phyloP scores from a whole-genome alignment of 2,888 invertebrate genomes.

The Caenorhabditis zanzibari region DNA sequence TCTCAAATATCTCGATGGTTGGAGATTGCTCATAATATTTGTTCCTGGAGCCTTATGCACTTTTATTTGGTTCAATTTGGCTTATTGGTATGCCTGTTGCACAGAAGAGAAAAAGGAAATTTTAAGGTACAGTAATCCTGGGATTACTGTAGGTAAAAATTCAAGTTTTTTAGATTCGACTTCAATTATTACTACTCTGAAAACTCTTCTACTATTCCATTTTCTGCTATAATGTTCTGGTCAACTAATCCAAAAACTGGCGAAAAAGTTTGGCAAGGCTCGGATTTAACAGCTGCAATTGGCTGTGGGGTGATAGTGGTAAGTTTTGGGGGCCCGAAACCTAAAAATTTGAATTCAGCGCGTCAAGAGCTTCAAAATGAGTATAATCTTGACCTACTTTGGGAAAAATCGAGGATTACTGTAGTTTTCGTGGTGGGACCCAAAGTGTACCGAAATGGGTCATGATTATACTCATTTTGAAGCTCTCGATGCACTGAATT shows the following conservation, averaged over 20 bases:
- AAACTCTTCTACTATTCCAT: background rate
- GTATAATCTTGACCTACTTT: no score
- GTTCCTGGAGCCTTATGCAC: background rate
- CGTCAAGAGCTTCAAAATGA: no score
- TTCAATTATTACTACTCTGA: background rate
- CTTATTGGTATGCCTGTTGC: constrained; percentile 14
- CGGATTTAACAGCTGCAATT: background rate
- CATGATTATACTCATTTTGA: no score
- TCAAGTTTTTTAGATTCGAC: background rate
- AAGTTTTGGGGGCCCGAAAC: background rate
- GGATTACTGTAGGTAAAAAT: background rate
- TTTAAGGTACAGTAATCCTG: background rate
- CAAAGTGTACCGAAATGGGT: no score
- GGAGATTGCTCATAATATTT: background rate
- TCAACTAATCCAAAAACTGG: background rate
- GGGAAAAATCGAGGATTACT: no score
- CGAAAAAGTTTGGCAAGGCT: background rate
- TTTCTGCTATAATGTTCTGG: constrained; percentile 11
- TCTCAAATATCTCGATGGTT: background rate
- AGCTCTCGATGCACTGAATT: no score
- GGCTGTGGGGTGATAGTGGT: constrained; percentile 10
- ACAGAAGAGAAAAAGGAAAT: constrained; percentile 3
- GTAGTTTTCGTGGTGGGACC: no score
- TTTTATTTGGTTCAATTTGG: constrained; percentile 13
- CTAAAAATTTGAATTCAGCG: background rate